These are phyloP conservation scores for Sinosuthora webbiana DNA, from an alignment of 2,113 vertebrate species.

Conservation along the genomic window DNA sequence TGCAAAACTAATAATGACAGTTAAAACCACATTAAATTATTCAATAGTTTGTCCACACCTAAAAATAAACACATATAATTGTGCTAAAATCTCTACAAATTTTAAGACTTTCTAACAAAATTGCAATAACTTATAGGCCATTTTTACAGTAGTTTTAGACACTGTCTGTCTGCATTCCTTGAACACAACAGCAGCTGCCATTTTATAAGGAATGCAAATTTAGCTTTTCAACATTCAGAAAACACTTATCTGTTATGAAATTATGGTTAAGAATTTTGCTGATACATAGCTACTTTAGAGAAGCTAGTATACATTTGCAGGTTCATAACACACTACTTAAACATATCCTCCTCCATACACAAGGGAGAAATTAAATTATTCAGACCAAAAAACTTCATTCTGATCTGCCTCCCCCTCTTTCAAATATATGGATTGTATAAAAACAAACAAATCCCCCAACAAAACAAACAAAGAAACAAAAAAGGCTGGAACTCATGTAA, in stretches of 20 bases:
- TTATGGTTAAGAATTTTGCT: neutral
- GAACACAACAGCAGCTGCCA: neutral
- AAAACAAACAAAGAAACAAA: neutral
- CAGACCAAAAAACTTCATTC: neutral
- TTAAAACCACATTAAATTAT: neutral
- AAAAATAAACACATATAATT: neutral
- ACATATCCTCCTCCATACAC: neutral
- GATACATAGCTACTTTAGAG: neutral
- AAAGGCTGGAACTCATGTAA: neutral
- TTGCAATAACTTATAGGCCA: neutral
- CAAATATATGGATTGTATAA: neutral
- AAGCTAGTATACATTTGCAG: neutral
- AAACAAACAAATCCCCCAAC: neutral
- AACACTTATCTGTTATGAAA: neutral
- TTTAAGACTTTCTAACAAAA: slow-evolving; percentile 2
- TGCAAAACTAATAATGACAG: neutral
- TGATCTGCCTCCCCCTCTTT: neutral
- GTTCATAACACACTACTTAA: neutral
- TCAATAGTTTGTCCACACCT: neutral
- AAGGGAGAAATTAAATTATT: neutral
- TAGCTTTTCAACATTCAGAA: neutral
- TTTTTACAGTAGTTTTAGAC: neutral
- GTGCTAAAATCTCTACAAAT: neutral
- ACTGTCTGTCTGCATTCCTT: neutral
- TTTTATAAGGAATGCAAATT: neutral